Base-by-base conservation (phyloP, 1,140 invertebrate species). In the Gryllus bimaculatus region DNA sequence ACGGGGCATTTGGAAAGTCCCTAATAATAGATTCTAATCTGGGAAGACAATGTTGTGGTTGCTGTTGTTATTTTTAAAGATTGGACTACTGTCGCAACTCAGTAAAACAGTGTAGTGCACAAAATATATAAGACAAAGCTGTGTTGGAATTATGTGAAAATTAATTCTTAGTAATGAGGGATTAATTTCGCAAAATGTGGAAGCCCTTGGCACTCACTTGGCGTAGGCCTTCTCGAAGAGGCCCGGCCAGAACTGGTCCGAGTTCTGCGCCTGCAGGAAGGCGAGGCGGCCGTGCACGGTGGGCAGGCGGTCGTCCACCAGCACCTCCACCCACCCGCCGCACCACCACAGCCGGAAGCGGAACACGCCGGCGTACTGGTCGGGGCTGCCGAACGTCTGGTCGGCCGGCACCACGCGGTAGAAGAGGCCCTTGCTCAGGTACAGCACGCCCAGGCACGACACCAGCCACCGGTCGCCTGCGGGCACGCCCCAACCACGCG, bases 141-240 rank as follows among this genome's bases (percentile, higher is more conserved):
- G 26, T 39, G 26, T 1, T 39, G 26, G 26, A 39, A 2, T 39
- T 39, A 39, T 2, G 26, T 39, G 26, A 39, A 39, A 39, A 39
- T 39, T 39, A 39, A 39, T 39, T 39, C 26, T 5, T 39, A 39
- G 26, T 5, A 39, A 39, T 39, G 26, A 39, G 26, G 1, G 26
- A 39, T 39, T 2, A 39, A 39, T 39, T 1, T 39, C 1, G 26
- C 5, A 39, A n/a, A n/a, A 39, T 5, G 26, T 5, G 26, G 26
- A 39, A 39, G 26, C n/a, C n/a, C n/a, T n/a, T n/a, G 10, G 7
- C 26, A 89, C 92, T 92, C 85, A 96, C 95, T 99, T 99, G 77
- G 98, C 98, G 85, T 99, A 99, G 26, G 98, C 98, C 87, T 99
- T 99, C 87, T 99, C 98, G 75, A 99, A 87, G 26, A 99, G 87